phyloP scores from a whole-genome alignment of 1,140 invertebrate genomes.

The Danaus melanippus region DNA sequence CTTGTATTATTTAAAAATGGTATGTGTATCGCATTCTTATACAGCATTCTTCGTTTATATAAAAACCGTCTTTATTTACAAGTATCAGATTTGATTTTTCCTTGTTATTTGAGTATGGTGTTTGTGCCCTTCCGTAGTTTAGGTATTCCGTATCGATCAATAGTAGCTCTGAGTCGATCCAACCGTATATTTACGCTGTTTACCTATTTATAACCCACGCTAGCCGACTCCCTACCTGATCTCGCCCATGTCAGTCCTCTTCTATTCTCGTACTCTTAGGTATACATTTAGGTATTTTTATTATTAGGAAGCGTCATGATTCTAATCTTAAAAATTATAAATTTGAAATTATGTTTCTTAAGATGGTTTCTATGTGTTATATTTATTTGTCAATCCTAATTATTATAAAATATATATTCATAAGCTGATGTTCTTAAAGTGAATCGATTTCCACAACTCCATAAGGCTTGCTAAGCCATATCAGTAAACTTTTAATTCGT shows the following conservation, averaged over 20 bases:
- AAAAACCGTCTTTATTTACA: too few relatives aligned
- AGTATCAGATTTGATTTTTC: slow-evolving; percentile 14
- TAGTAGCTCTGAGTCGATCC: slow-evolving; percentile 56
- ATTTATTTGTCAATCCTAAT: too few relatives aligned
- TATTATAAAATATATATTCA: too few relatives aligned
- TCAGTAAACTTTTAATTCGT: too few relatives aligned
- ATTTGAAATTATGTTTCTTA: slow-evolving; percentile 1
- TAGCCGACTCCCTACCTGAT: slow-evolving; percentile 57
- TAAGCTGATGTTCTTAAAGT: too few relatives aligned
- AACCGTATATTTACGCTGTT: slow-evolving; percentile 66
- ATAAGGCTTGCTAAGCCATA: too few relatives aligned
- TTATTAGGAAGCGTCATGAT: slow-evolving; percentile 19
- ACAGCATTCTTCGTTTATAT: background rate
- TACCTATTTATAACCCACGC: slow-evolving; percentile 64
- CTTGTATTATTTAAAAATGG: too few relatives aligned
- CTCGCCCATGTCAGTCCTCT: slow-evolving; percentile 18
- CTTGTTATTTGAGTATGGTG: slow-evolving; percentile 7
- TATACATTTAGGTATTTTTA: slow-evolving; percentile 20
- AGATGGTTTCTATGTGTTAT: too few relatives aligned
- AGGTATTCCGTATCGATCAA: slow-evolving; percentile 57
- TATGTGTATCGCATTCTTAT: slow-evolving; percentile 25
- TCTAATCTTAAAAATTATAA: slow-evolving; percentile 11
- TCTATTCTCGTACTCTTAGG: slow-evolving; percentile 14
- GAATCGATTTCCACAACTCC: too few relatives aligned
- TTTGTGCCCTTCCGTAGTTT: slow-evolving; percentile 25